These are phyloP conservation scores for Chloroceryle inda DNA, from an alignment of 2,797 vertebrate species.

Conservation along the genomic window DNA sequence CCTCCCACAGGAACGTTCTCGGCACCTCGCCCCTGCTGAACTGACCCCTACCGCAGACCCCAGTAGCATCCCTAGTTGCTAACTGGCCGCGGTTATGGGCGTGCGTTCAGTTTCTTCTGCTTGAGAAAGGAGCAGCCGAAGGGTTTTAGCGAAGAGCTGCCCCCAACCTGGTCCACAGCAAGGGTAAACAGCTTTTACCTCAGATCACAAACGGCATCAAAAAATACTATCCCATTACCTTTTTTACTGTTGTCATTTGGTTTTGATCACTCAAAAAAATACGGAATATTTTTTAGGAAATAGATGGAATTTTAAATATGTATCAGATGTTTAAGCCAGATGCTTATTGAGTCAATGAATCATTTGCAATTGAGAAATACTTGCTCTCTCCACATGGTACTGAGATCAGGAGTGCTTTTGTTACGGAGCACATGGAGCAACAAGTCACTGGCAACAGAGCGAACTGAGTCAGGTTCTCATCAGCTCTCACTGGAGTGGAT, in stretches of 20 bases:
- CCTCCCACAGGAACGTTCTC: neutral
- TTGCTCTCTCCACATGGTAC: slow-evolving; percentile 58
- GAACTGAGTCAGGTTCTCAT: slow-evolving; percentile 25
- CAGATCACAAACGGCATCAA: neutral
- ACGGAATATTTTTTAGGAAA: neutral
- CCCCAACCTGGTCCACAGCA: neutral
- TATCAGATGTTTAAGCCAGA: slow-evolving; percentile 45
- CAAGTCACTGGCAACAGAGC: neutral
- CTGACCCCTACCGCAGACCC: neutral
- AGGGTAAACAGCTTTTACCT: neutral
- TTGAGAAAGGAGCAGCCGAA: neutral
- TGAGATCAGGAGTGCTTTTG: slow-evolving; percentile 34
- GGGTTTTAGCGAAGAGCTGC: neutral
- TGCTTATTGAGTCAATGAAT: slow-evolving; percentile 42
- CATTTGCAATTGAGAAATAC: slow-evolving; percentile 48
- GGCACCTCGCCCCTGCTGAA: neutral
- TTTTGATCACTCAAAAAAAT: neutral
- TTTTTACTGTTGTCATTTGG: neutral
- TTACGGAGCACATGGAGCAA: slow-evolving; percentile 1
- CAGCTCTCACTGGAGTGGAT: neutral
- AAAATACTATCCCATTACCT: neutral
- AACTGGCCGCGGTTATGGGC: neutral
- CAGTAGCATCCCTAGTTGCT: accelerated
- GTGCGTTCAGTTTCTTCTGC: neutral
- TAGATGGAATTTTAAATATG: slow-evolving; percentile 39